Percentiles rank a stretch among this genome's conserved stretches.
phyloP scores from a whole-genome alignment of 1,140 invertebrate species.

The Drosophila virilis region DNA sequence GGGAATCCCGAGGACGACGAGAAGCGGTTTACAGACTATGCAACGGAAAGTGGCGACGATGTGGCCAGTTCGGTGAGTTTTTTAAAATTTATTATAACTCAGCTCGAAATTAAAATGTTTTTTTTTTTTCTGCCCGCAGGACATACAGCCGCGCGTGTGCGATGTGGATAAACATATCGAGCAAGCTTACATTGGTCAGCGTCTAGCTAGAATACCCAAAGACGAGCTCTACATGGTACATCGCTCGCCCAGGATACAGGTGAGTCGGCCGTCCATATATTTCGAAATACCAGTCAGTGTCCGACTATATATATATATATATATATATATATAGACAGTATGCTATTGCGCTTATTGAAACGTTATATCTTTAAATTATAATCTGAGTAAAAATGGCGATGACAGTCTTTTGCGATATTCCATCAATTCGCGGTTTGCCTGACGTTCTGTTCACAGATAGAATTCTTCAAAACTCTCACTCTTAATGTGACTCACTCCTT shows the following conservation, averaged over 20 bases:
- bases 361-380: no score
- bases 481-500: no score
- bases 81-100: neutral
- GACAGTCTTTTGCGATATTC: no score
- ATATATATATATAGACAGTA: no score
- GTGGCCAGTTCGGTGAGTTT: conserved; percentile 63
- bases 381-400: no score
- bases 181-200: conserved; percentile 80
- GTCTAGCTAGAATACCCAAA: conserved; percentile 81
- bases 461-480: no score
- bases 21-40: conserved; percentile 84
- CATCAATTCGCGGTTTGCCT: no score
- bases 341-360: neutral
- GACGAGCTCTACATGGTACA: conserved; percentile 81
- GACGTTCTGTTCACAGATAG: no score
- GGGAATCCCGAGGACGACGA: conserved; percentile 87
- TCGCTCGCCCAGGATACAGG: conserved; percentile 73
- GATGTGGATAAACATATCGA: conserved; percentile 66
- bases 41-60: conserved; percentile 79
- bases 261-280: conserved; percentile 17
- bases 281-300: no score
- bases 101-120: neutral
- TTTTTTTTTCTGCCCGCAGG: conserved; percentile 8
- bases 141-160: conserved; percentile 41
- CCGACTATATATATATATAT: no score